These are phyloP conservation scores for Aphelinus atriplicis DNA, from an alignment of 1,140 invertebrate species.

Conservation along the genomic window DNA sequence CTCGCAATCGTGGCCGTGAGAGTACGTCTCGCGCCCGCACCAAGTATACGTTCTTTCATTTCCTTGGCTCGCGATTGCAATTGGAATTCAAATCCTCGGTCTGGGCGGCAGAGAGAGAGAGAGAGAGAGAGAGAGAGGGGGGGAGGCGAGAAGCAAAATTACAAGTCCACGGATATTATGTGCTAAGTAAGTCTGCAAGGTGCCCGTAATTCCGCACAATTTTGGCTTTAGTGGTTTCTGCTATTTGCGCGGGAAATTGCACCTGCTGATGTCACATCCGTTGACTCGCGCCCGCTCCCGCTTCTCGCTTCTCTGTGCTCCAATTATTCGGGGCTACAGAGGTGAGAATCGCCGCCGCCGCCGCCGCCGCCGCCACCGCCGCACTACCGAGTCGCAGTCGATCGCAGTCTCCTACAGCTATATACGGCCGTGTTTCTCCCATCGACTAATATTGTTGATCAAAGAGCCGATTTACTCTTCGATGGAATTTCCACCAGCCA, in stretches of 20 bases:
- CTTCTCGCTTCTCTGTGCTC: constrained; percentile 12
- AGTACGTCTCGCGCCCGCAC: neutral
- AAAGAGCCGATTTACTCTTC: too few relatives aligned
- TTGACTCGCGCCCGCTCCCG: constrained; percentile 46
- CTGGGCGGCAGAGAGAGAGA: neutral
- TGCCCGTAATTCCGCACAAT: constrained; percentile 59
- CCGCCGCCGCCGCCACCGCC: too few relatives aligned
- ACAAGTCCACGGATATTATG: constrained; percentile 49
- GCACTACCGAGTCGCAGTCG: constrained; percentile 19
- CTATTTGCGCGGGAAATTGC: constrained; percentile 63
- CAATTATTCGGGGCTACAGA: constrained; percentile 21
- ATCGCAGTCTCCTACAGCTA: constrained; percentile 29
- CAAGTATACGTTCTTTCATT: constrained; percentile 37
- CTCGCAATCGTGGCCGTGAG: too few relatives aligned
- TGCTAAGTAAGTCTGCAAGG: constrained; percentile 53
- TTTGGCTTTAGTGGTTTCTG: constrained; percentile 63
- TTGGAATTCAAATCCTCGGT: constrained; percentile 34
- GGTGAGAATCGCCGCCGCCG: neutral
- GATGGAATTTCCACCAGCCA: too few relatives aligned
- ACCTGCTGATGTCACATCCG: constrained; percentile 63
- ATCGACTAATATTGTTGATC: too few relatives aligned
- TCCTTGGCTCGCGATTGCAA: constrained; percentile 34
- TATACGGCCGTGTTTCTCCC: too few relatives aligned
- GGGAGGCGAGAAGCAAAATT: constrained; percentile 13
- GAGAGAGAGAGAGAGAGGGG: too few relatives aligned